Conservation (phyloP, 2,888 invertebrate genomes). For the Drosophila fungiperda region DNA sequence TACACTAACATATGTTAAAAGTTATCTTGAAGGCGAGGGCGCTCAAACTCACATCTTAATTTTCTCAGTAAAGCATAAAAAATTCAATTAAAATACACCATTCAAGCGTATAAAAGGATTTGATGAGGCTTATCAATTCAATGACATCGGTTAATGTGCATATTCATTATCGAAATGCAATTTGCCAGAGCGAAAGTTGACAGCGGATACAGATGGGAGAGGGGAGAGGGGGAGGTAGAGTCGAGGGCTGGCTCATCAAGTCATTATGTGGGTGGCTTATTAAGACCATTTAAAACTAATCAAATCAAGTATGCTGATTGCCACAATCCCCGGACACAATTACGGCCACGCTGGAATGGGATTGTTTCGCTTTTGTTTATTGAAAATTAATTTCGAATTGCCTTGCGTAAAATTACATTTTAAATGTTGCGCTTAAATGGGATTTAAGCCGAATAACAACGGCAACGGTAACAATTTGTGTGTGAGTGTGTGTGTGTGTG, state of each 20-base stretch:
- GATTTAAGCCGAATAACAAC: constrained; percentile 51
- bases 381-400: constrained; percentile 75
- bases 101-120: not conserved
- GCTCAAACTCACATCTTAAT: not conserved
- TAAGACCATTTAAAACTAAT: constrained; percentile 76
- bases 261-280: constrained; percentile 66
- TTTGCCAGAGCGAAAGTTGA: constrained; percentile 38
- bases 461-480: constrained; percentile 22
- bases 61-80: not conserved
- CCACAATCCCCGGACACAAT: constrained; percentile 35
- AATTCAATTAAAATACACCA: not conserved
- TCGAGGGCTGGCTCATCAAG: constrained; percentile 47
- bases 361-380: constrained; percentile 52
- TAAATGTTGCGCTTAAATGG: constrained; percentile 73
- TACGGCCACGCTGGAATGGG: constrained; percentile 12
- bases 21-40: not conserved
- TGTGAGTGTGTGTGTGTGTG: constrained; percentile 15
- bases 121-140: constrained; percentile 33
- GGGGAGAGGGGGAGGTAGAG: not conserved
- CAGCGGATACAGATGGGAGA: not conserved
- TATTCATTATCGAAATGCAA: constrained; percentile 73
- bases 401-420: constrained; percentile 72
- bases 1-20: not conserved
- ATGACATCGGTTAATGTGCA: constrained; percentile 65
- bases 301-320: constrained; percentile 77